A percentile compares a stretch with the other conserved stretches of the same genome.
phyloP scores from a whole-genome alignment of 2,797 vertebrate species.

The Myotis vivesi region DNA sequence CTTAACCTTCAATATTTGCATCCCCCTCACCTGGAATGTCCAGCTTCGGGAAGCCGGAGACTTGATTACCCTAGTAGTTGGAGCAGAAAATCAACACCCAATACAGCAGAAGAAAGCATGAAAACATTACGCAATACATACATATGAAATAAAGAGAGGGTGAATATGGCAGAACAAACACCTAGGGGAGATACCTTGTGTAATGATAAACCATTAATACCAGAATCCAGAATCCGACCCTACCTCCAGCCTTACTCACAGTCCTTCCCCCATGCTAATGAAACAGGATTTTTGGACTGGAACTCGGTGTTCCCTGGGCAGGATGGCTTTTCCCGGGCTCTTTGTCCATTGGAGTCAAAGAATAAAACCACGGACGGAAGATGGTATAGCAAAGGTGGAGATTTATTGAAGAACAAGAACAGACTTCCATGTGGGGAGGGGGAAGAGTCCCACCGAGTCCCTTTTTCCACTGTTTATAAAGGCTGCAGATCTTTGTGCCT shows the following conservation, averaged over 20 bases:
- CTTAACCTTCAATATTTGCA: slow-evolving; percentile 3
- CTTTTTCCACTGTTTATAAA: too few relatives aligned
- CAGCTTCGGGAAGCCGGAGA: not conserved
- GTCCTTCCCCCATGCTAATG: not conserved
- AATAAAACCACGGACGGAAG: too few relatives aligned
- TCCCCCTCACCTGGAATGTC: not conserved
- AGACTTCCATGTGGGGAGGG: too few relatives aligned
- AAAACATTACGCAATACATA: not conserved
- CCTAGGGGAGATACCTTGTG: not conserved
- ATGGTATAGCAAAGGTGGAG: too few relatives aligned
- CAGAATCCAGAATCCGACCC: not conserved
- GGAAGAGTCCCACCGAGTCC: too few relatives aligned
- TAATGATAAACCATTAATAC: slow-evolving; percentile 36
- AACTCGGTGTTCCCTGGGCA: too few relatives aligned
- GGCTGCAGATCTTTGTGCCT: too few relatives aligned
- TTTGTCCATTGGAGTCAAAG: too few relatives aligned
- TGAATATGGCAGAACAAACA: not conserved
- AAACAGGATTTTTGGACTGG: not conserved
- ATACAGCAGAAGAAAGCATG: not conserved
- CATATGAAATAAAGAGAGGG: not conserved
- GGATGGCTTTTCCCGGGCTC: too few relatives aligned
- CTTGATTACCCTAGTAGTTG: not conserved
- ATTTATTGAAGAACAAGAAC: too few relatives aligned
- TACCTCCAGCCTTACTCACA: not conserved
- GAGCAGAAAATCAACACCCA: slow-evolving; percentile 25